Percentiles rank a stretch among this genome's conserved stretches.
Evolutionary conservation across 2,888 invertebrate species (phyloP).

Genomic region (Anaspis maculata): DNA sequence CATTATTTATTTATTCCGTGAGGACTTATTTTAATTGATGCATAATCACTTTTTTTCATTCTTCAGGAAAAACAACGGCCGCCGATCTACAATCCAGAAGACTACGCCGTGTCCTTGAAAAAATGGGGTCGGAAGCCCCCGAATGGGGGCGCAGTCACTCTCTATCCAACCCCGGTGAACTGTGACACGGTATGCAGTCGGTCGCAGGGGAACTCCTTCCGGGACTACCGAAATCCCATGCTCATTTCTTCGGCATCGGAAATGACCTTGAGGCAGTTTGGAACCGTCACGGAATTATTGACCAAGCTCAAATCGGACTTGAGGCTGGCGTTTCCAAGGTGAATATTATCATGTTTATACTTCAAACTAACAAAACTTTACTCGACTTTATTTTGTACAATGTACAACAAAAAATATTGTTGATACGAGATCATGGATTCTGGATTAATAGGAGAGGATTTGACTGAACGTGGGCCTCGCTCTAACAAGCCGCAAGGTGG

Average conservation of each 20-base stretch:
- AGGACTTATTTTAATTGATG: too few species aligned
- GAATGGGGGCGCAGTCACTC: conserved; percentile 29
- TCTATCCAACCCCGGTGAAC: conserved; percentile 30
- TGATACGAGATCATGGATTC: too few species aligned
- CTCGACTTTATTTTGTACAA: too few species aligned
- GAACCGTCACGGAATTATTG: conserved; percentile 78
- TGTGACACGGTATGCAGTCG: conserved; percentile 28
- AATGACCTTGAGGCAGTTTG: conserved; percentile 82
- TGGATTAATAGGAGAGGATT: too few species aligned
- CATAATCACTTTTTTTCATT: too few species aligned
- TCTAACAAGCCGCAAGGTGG: too few species aligned
- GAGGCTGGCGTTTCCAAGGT: conserved; percentile 83
- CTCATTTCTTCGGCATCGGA: conserved; percentile 59
- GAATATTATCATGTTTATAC: conserved; percentile 26
- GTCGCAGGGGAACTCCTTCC: conserved; percentile 28
- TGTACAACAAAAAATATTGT: too few species aligned
- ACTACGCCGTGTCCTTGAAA: conserved; percentile 70
- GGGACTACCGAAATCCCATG: conserved; percentile 56
- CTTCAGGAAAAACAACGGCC: conserved; percentile 72
- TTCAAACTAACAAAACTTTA: too few species aligned
- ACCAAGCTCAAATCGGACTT: conserved; percentile 81
- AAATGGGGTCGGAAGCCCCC: conserved; percentile 66
- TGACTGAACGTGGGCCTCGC: too few species aligned
- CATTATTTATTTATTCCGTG: too few species aligned
- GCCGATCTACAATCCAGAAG: conserved; percentile 85